A percentile compares a stretch with the other conserved stretches of the same genome.
phyloP scores from a whole-genome alignment of 2,888 invertebrate species.

The Luffia ferchaultella region DNA sequence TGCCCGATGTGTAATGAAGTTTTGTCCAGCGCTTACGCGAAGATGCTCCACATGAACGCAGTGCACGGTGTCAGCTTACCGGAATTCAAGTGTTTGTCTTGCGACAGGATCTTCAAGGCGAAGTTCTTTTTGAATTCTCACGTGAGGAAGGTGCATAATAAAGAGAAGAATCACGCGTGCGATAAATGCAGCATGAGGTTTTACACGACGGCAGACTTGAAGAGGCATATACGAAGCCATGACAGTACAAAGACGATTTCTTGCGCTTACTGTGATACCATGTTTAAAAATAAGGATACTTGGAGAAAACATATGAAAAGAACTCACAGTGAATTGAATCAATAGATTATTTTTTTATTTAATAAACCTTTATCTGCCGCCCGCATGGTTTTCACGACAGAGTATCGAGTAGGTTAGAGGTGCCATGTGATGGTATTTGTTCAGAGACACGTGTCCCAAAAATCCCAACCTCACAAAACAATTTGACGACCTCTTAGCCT shows the following conservation, averaged over 20 bases:
- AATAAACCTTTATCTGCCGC: too few species aligned
- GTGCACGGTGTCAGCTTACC: constrained; percentile 19
- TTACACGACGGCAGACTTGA: constrained; percentile 4
- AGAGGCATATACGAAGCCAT: constrained; percentile 2
- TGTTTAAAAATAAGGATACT: not conserved
- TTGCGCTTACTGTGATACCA: not conserved
- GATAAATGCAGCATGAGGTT: constrained; percentile 4
- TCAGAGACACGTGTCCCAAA: too few species aligned
- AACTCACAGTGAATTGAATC: not conserved
- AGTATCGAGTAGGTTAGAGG: too few species aligned
- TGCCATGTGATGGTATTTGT: too few species aligned
- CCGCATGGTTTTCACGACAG: too few species aligned
- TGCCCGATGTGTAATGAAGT: constrained; percentile 2
- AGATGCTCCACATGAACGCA: constrained; percentile 3
- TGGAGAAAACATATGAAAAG: constrained; percentile 2
- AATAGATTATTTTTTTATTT: too few species aligned
- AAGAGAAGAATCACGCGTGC: constrained; percentile 5
- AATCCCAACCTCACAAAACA: too few species aligned
- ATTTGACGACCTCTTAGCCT: too few species aligned
- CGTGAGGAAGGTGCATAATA: constrained; percentile 2
- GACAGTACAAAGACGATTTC: not conserved
- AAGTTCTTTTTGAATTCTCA: constrained; percentile 1
- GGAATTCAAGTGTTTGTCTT: constrained; percentile 38
- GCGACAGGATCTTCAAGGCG: constrained; percentile 41
- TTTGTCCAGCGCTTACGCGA: not conserved